Conservation (phyloP, 2,113 vertebrate species). For the Paralichthys olivaceus region DNA sequence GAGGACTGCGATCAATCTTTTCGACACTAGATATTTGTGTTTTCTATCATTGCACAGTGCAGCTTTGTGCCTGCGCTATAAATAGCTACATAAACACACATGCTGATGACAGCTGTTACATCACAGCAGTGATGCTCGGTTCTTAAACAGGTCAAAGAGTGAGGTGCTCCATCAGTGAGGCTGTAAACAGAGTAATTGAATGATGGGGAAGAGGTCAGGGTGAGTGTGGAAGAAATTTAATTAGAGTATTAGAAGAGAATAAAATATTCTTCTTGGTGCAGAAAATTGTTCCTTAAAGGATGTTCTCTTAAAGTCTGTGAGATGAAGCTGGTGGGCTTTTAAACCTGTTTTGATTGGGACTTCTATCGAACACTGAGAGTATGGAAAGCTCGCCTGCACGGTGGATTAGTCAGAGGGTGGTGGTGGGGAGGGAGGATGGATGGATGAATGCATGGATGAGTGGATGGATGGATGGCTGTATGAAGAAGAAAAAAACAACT, state of each 20-base stretch:
- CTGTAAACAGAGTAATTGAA: constrained; percentile 15
- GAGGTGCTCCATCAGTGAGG: constrained; percentile 12
- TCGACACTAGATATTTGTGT: constrained; percentile 37
- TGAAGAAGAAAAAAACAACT: constrained; percentile 30
- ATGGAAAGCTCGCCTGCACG: constrained; percentile 32
- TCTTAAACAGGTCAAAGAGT: constrained; percentile 41
- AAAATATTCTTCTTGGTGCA: background rate
- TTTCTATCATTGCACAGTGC: constrained; percentile 44
- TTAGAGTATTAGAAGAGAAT: background rate
- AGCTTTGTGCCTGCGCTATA: constrained; percentile 63
- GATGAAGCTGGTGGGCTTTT: constrained; percentile 9
- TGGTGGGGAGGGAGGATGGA: background rate
- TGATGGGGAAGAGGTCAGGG: background rate
- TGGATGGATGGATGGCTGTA: constrained; percentile 41
- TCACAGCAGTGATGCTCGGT: constrained; percentile 55
- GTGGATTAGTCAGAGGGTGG: constrained; percentile 65
- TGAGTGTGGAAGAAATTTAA: background rate
- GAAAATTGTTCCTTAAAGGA: constrained; percentile 8
- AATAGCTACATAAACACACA: constrained; percentile 67
- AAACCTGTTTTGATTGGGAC: constrained; percentile 29
- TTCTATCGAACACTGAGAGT: constrained; percentile 10
- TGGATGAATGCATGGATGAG: constrained; percentile 8
- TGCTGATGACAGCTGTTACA: constrained; percentile 71
- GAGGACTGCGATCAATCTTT: constrained; percentile 20
- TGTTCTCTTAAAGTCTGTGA: background rate